Evolutionary conservation across 2,113 vertebrate species (phyloP), one percentile per base, ranked within the genome.

Genomic region (Salvelinus alpinus): DNA sequence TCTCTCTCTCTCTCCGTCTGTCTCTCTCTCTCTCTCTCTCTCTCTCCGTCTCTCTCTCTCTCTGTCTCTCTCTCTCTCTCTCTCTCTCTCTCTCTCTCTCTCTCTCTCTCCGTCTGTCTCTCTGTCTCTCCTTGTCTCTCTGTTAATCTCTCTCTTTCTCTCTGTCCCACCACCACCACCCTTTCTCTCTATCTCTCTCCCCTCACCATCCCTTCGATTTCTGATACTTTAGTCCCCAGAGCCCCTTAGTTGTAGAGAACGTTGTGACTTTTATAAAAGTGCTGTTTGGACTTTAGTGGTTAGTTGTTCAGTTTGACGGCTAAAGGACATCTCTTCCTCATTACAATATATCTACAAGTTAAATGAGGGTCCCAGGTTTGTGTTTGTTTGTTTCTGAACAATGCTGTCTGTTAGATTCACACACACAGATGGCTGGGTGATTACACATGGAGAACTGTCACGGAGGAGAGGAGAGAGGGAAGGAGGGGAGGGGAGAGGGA

Each of bases 331-430:
- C 27, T 59, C 79, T 74, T 51, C 71, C 81, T 86, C 81, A 92
- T 92, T 91, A 91, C 84, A 85, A 88, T 85, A 85, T 75, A 91
- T 91, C 78, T 91, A 64, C 90, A 92, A 92, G 88, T 90, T 76
- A 92, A 91, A 92, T 92, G 85, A 91, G 88, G 80, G 64, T 91
- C 88, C 88, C 89, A 92, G 90, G 90, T 90, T 90, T 75, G 65
- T 72, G 64, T 72, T 76, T 57, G 73, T 76, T 65, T 22, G 72
- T 77, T 72, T 81, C 65, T 86, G 82, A 86, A 88, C 86, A 83
- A 74, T 38, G 12, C 77, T 74, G 84, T 79, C 73, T n/a, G n/a
- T 72, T 70, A 80, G 79, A 76, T 71, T 83, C 34, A 38, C 4
- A 25, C 59, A 82, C 82, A 74, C 91, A 92, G 90, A 92, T 91